Base-by-base conservation (phyloP, 2,888 invertebrate genomes). In the Troides aeacus region DNA sequence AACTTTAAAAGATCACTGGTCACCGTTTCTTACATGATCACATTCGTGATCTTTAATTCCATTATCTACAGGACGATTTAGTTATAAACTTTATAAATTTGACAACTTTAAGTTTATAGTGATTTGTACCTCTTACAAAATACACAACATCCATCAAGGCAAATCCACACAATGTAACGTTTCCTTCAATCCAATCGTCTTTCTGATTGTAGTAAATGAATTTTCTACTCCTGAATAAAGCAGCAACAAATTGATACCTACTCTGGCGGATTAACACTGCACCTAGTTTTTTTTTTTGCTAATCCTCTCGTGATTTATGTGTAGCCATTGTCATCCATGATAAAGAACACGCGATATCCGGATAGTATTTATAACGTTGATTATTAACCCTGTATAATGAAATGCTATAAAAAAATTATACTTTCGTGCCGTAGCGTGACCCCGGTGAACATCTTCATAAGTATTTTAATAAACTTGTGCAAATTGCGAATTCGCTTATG, bases 401-500 rank as follows among this genome's bases (percentile, higher is more conserved):
- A 50, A 66, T 42, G 50, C 36, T 30, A 21, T 57, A 39, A 66
- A 60, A 60, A 60, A 50, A 60, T 30, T 24, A 24, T 46, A 23
- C 24, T 23, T 64, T 61, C 65, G 59, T 30, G 50, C 23, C 56
- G 17, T 53, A 57, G 67, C 67, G 61, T 69, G 70, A 73, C 71
- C 72, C 71, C 71, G 68, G 36, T 23, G 2, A 61, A 70, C 68
- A 56, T 71, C 71, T 66, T 64, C 68, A 59, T 56, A 59, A 36
- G 60, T 68, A 63, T 39, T 68, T 69, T 69, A 64, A 71, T 71
- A 69, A 71, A 73, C 69, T 71, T 69, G 71, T 74, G 72, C 73
- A 70, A 70, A 72, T 70, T 72, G 72, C 71, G 71, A 74, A 72
- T 74, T 74, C 73, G 66, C 71, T 73, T 74, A 70, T 73, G 75